Base-by-base conservation (phyloP, 1,140 invertebrate species). In the Eueides isabella region DNA sequence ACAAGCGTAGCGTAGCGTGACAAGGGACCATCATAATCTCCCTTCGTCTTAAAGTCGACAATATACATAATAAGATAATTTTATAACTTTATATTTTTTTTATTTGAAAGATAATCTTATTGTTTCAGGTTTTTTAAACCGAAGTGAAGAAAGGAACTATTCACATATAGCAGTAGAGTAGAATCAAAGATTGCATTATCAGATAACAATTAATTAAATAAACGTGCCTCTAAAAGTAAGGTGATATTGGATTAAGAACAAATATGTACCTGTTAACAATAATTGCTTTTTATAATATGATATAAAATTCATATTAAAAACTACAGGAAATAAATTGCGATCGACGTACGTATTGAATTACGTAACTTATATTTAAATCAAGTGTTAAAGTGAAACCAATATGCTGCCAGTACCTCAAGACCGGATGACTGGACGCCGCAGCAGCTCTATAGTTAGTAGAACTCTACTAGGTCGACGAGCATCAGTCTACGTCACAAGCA, bases 371-470 rank as follows among this genome's bases (percentile, higher is more conserved):
- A 19, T 19, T n/a, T 44, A n/a, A n/a, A 44, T 44, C 41, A 26
- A 55, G 48, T 55, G 48, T 23, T 55, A 9, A 55, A 55, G 48
- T 55, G 48, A 55, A 55, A 9, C 12, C 48, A 67, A 64, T 63
- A 91, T 92, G 90, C 82, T 94, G 82, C 93, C 93, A 30, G 91
- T 94, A 26, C 93, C 93, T 19, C 92, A 93, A 78, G 93, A 94
- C 78, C 91, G 93, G 76, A 89, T 94, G 92, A 94, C 94, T 61
- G 94, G 94, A 35, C 87, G 94, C 44, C 86, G 94, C 29, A 94
- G 94, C 80, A 94, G 94, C 80, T 95, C 94, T 23, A 95, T 95
- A 61, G 94, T 94, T 19, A 94, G 94, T 75, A 90, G 94, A 28
- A 94, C 94, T 2, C 86, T 95, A 28, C 92, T 94, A 31, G 94